Percentiles rank a stretch among this genome's conserved stretches.
phyloP scores from a whole-genome alignment of 2,113 vertebrate species.

The Columba livia region DNA sequence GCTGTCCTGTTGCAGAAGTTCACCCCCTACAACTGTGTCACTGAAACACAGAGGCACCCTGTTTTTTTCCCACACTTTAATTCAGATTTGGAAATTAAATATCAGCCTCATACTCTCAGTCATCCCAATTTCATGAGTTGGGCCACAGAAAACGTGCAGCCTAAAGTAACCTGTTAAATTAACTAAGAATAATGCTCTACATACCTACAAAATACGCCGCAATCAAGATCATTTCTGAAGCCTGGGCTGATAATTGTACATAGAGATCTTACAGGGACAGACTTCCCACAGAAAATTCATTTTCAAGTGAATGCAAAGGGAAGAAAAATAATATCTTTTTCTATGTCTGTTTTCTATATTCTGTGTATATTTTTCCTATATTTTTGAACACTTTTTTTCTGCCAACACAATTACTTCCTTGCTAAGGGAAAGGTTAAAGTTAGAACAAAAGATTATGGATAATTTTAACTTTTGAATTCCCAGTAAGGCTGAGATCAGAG shows the following conservation, averaged over 20 bases:
- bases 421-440: neutral
- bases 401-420: neutral
- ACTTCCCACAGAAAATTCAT: neutral
- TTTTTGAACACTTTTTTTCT: neutral
- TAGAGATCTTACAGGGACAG: neutral
- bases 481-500: neutral
- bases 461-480: neutral
- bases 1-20: rapidly evolving
- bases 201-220: neutral
- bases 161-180: neutral
- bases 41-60: too few relatives aligned
- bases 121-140: neutral
- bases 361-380: neutral
- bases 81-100: neutral
- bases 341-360: neutral
- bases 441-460: neutral
- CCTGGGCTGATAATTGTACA: neutral
- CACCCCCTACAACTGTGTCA: too few relatives aligned
- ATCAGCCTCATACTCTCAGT: neutral
- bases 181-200: neutral
- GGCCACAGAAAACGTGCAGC: neutral
- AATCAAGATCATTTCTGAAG: neutral
- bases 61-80: neutral
- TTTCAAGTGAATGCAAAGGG: neutral
- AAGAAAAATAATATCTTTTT: neutral